Conservation (phyloP, 1,140 invertebrate genomes). For the Cecropterus lyciades region DNA sequence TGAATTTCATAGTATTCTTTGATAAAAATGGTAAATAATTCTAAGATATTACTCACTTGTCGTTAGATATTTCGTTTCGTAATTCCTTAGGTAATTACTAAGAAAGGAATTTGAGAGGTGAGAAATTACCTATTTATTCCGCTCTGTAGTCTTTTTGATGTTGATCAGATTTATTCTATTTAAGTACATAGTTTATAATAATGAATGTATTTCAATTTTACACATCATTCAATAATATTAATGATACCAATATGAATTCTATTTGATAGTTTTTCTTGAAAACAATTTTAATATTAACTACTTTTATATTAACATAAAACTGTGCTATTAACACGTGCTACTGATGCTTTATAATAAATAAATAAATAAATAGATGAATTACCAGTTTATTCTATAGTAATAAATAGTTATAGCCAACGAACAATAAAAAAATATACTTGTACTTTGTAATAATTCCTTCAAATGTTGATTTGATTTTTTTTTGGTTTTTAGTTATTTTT, state of each 20-base stretch:
- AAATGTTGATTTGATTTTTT: constrained; percentile 1
- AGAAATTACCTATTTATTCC: no score
- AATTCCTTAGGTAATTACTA: no score
- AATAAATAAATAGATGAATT: constrained; percentile 4
- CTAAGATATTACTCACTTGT: no score
- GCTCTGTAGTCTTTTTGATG: background rate
- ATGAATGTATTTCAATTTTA: background rate
- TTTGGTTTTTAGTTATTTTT: constrained; percentile 11
- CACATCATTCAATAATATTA: constrained; percentile 1
- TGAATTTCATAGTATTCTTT: no score
- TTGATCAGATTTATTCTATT: background rate
- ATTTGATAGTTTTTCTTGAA: constrained; percentile 7
- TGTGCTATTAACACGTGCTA: constrained; percentile 28
- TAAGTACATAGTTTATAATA: background rate
- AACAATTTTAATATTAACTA: constrained; percentile 7
- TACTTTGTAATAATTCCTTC: background rate
- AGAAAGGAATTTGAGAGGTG: no score
- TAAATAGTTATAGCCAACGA: constrained; percentile 7
- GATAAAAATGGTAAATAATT: no score
- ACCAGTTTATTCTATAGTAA: constrained; percentile 19
- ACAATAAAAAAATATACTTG: constrained; percentile 12
- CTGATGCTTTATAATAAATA: constrained; percentile 28
- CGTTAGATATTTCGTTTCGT: no score
- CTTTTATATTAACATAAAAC: constrained; percentile 9
- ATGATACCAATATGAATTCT: background rate